A percentile compares a stretch with the other conserved stretches of the same genome.
Evolutionary conservation across 2,888 invertebrate genomes (phyloP).

Genomic region (Aphodius granarius): DNA sequence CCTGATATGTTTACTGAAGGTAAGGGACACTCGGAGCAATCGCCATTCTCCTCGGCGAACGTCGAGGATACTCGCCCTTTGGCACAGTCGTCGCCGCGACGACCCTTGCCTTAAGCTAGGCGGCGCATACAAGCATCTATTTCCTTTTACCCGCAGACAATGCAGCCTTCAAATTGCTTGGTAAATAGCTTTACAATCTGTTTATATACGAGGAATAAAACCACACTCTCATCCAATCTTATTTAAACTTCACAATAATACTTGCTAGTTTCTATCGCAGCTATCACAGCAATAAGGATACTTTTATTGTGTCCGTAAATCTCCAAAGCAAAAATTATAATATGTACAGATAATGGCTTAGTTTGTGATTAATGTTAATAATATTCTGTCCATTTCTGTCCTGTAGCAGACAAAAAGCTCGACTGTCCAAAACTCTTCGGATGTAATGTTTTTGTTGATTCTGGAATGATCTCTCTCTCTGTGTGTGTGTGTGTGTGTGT

Average conservation of each 20-base stretch:
- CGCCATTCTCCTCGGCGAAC: slow-evolving; percentile 35
- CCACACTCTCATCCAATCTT: slow-evolving; percentile 18
- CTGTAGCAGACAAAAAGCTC: no score
- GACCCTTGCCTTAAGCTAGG: slow-evolving; percentile 29
- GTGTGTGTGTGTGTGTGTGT: no score
- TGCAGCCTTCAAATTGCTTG: slow-evolving; percentile 36
- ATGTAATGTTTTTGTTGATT: background rate
- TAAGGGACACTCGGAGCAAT: slow-evolving; percentile 25
- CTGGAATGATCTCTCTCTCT: background rate
- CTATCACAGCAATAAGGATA: no score
- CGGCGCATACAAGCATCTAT: slow-evolving; percentile 32
- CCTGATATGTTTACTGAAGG: slow-evolving; percentile 31
- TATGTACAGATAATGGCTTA: no score
- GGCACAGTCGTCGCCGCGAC: slow-evolving; percentile 31
- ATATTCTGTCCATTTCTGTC: no score
- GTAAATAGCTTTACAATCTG: slow-evolving; percentile 38
- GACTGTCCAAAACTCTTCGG: no score
- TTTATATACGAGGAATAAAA: slow-evolving; percentile 35
- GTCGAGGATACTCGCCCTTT: slow-evolving; percentile 29
- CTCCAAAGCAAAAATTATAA: no score
- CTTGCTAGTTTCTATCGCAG: no score
- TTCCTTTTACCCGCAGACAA: slow-evolving; percentile 33
- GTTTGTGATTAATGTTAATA: no score
- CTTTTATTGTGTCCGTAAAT: no score
- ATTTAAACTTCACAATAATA: no score